Base-by-base conservation (phyloP, 2,797 vertebrate species). In the Margarornis squamiger region DNA sequence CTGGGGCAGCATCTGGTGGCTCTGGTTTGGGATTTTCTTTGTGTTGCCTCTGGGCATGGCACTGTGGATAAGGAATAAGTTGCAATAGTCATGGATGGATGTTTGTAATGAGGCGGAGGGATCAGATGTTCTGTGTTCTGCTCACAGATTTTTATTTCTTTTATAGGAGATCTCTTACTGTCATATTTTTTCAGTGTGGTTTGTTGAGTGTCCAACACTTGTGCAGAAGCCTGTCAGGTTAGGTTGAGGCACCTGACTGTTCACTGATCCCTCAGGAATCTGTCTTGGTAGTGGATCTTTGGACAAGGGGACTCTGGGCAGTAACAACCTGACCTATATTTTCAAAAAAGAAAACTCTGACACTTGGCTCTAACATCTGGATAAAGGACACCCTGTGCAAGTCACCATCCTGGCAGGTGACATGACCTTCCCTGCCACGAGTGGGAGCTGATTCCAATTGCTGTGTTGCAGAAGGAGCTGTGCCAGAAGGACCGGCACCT, bases 401-500 rank as follows among this genome's bases (percentile, higher is more conserved):
- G 51, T 20, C 48, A 22, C 41, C 61, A 3, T 66, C 5, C 18
- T 32, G 52, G 30, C 67, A 70, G 71, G 2, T 9, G 20, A 39
- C 18, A 8, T 1, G 10, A 11, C 19, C 52, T 22, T 61, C n/a
- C 54, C 21, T 68, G 76, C 76, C 38, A 1, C 3, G 46, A 5
- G 14, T 27, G 51, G 32, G 68, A 75, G 78, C 43, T 89, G 75
- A 78, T 62, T 29, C 30, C 38, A 49, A 7, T 90, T 29, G 10
- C 6, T 80, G 73, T 86, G 55, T 93, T 97, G 92, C 98, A 99
- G 99, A 99, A 99, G 92, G 99, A 99, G 73, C 90, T 98, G 41
- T 98, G 98, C 67, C 99, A 99, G 97, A 99, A 99, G 96, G 99
- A 99, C 23, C 96, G 98, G 62, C 98, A 99, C 22, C 67, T 99